Conservation (phyloP, 2,113 vertebrate species). For the Crocuta crocuta region DNA sequence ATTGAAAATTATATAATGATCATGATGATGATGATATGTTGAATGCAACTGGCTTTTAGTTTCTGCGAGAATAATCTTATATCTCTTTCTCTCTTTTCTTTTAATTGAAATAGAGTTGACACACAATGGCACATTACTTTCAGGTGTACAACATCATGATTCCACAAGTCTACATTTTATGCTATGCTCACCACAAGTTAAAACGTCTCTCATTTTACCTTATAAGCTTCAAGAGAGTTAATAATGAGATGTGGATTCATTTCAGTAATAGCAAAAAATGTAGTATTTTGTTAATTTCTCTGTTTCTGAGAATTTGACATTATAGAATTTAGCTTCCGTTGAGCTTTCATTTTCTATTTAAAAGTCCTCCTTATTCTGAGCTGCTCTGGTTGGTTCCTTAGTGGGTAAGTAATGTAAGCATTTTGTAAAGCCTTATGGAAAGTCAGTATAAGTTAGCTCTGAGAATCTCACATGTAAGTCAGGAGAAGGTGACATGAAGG, state of each 20-base stretch:
- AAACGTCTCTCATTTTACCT: not conserved
- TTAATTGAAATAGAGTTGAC: not conserved
- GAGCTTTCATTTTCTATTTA: not conserved
- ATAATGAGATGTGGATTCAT: not conserved
- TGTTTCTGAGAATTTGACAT: not conserved
- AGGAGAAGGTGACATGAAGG: not conserved
- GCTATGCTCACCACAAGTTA: not conserved
- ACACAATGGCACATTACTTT: not conserved
- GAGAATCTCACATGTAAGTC: not conserved
- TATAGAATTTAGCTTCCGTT: not conserved
- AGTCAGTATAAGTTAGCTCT: not conserved
- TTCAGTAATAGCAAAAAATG: not conserved
- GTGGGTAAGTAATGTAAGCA: not conserved
- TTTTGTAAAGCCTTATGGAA: not conserved
- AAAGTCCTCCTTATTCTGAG: not conserved
- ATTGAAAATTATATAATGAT: not conserved
- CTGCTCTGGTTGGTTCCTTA: not conserved
- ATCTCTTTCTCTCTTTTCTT: not conserved
- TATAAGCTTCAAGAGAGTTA: not conserved
- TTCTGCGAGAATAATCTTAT: not conserved
- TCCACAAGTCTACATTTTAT: not conserved
- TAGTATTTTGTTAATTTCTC: not conserved
- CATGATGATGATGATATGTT: not conserved
- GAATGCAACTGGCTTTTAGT: not conserved
- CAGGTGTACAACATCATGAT: not conserved